Evolutionary conservation across 2,113 vertebrate species (phyloP), one percentile per base, ranked within the genome.

Genomic region (Ochotona curzoniae): DNA sequence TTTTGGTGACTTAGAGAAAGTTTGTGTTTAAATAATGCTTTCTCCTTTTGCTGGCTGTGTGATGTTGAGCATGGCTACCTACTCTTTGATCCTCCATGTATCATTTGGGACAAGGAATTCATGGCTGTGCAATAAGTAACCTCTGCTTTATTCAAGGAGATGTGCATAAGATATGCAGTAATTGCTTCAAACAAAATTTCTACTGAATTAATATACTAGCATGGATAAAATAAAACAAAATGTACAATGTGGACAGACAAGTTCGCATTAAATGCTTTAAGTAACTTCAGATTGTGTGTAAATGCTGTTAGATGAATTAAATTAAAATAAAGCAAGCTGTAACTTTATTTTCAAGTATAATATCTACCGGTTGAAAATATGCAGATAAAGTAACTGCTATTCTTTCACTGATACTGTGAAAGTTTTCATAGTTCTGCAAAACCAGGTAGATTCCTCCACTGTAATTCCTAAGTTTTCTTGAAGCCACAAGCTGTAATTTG

Each of bases 141-240:
- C 15, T 44, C 8, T 67, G 30, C 74, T 26, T 67, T 89, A 35
- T 81, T 78, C 47, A 54, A 54, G 54, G 28, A 11, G 47, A 4
- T 76, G 20, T 93, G 47, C 32, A 75, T 80, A 75, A 49, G 15
- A 69, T 38, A 82, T 49, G 10, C 35, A 4, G 1, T 75, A 73
- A 86, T 86, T 64, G 47, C 25, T 67, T 83, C 74, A 85, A 90
- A 79, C 61, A 83, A 81, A 35, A 2, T 60, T 89, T 87, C 70
- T 32, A 83, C 83, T 67, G 32, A 57, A 35, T 26, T 74, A 20
- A 63, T 67, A 61, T 60, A 35, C 28, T 83, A 66, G 35, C 57
- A 75, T 14, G 30, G 8, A 60, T 86, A 90, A 88, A 76, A 61
- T 74, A 66, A 89, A 92, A 84, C 17, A 35, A 87, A 75, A 51